A percentile compares a stretch with the other conserved stretches of the same genome.
phyloP scores from a whole-genome alignment of 2,797 vertebrate species.

The Pangasius larnaudii region DNA sequence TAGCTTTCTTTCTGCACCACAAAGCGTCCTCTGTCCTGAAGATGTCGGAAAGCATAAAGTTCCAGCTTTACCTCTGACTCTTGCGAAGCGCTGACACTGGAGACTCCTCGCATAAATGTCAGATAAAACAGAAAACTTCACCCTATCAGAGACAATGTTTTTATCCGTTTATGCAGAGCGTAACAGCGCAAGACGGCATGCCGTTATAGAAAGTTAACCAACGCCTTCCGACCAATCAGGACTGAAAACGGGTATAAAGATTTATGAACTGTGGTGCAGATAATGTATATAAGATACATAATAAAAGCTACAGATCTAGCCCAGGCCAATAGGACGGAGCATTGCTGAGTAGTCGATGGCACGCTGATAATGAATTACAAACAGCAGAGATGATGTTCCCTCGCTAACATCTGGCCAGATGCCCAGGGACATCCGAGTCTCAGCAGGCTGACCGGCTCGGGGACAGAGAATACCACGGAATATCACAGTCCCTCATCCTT shows the following conservation, averaged over 20 bases:
- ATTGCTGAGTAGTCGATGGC: background rate
- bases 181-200: too few species aligned
- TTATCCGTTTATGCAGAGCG: background rate
- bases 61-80: background rate
- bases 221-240: background rate
- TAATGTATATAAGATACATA: background rate
- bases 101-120: background rate
- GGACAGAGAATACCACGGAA: background rate
- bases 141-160: background rate
- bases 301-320: background rate
- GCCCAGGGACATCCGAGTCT: constrained; percentile 66
- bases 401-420: constrained; percentile 63
- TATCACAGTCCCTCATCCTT: background rate
- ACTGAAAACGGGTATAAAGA: background rate
- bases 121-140: background rate
- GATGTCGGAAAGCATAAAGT: background rate
- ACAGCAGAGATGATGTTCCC: constrained; percentile 64
- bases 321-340: background rate
- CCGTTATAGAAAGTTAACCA: too few species aligned
- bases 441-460: constrained; percentile 31
- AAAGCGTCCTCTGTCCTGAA: background rate
- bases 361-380: constrained; percentile 72
- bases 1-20: background rate
- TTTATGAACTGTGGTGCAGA: background rate
- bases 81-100: background rate